Evolutionary conservation across 2,888 invertebrate genomes (phyloP).

Genomic region (Cheilosia vernalis): DNA sequence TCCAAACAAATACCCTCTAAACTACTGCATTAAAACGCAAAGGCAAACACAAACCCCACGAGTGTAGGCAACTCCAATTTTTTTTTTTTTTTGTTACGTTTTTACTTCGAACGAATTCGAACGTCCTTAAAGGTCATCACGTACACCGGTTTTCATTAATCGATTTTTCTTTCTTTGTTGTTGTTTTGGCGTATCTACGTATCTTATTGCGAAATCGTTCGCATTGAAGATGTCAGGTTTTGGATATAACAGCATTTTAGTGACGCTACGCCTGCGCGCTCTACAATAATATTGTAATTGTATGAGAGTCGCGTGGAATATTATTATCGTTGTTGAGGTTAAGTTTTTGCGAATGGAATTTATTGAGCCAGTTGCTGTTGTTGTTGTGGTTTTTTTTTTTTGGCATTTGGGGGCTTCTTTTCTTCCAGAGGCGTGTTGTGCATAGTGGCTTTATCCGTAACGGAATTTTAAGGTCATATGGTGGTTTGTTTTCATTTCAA

Average conservation of each 20-base stretch:
- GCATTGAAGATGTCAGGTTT: conserved; percentile 63
- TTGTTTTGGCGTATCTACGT: conserved; percentile 24
- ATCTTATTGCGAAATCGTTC: conserved; percentile 58
- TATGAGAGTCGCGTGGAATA: conserved; percentile 3
- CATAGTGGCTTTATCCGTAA: conserved; percentile 62
- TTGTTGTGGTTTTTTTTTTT: conserved; percentile 3
- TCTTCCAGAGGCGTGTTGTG: conserved; percentile 18
- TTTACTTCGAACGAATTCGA: conserved; percentile 74
- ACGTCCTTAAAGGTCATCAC: conserved; percentile 79
- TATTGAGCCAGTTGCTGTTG: conserved; percentile 48
- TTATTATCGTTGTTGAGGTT: conserved; percentile 19
- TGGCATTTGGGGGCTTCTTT: conserved; percentile 1
- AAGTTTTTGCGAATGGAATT: conserved; percentile 64
- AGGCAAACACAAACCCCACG: conserved; percentile 1
- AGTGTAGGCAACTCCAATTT: conserved; percentile 12
- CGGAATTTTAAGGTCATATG: conserved; percentile 71
- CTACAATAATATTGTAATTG: background rate
- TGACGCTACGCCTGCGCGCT: conserved; percentile 54
- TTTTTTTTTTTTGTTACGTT: background rate
- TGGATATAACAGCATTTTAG: conserved; percentile 66
- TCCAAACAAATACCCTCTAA: conserved; percentile 2
- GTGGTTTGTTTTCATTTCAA: conserved; percentile 49
- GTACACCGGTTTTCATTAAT: conserved; percentile 70
- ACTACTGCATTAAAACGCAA: conserved; percentile 20
- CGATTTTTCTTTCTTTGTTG: conserved; percentile 44